phyloP scores from a whole-genome alignment of 2,797 vertebrate genomes.

The Ficedula albicollis region DNA sequence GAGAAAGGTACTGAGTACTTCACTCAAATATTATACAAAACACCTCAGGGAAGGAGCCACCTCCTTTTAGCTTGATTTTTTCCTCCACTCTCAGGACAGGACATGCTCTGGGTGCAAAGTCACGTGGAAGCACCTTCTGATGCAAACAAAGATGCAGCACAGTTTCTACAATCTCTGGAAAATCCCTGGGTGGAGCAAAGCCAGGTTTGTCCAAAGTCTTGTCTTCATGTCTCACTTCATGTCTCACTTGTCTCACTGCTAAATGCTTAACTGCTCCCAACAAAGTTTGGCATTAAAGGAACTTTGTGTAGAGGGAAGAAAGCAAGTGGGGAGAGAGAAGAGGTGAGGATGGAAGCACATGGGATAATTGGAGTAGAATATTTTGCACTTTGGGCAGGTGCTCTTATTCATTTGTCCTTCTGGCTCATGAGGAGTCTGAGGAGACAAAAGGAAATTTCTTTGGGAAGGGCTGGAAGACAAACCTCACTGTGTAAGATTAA shows the following conservation, averaged over 20 bases:
- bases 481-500: background rate
- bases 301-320: background rate
- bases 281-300: background rate
- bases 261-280: background rate
- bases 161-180: background rate
- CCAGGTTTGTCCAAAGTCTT: background rate
- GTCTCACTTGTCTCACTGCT: background rate
- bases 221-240: background rate
- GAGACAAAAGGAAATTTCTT: background rate
- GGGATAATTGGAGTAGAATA: background rate
- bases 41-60: background rate
- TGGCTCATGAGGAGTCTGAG: background rate
- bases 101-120: background rate
- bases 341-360: background rate
- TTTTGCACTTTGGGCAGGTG: background rate
- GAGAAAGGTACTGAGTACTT: background rate
- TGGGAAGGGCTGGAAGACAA: background rate
- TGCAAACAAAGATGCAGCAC: background rate
- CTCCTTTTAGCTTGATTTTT: background rate
- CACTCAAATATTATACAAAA: background rate
- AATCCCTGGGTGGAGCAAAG: background rate
- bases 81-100: background rate
- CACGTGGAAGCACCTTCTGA: background rate
- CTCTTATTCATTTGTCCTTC: background rate
- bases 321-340: background rate